These are phyloP conservation scores for Leucophora obtusa DNA, from an alignment of 2,888 invertebrate species.

Conservation along the genomic window DNA sequence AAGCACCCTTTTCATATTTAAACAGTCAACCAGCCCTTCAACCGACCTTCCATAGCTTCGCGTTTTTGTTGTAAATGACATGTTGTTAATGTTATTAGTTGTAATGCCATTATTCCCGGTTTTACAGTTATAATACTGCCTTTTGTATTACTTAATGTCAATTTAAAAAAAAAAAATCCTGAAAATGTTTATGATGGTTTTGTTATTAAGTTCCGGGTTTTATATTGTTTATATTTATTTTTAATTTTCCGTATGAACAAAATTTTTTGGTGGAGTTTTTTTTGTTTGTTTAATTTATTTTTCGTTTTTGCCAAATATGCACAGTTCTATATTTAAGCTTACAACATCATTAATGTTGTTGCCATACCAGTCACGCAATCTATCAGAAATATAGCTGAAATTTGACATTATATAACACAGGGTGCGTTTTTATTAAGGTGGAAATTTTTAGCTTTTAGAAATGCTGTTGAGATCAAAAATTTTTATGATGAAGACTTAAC, in stretches of 20 bases:
- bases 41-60: background rate
- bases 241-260: conserved; percentile 40
- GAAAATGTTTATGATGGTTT: conserved; percentile 18
- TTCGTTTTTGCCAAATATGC: conserved; percentile 23
- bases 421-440: background rate
- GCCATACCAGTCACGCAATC: conserved; percentile 55
- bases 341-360: conserved; percentile 55
- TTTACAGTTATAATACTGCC: conserved; percentile 53
- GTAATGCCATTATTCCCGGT: conserved; percentile 59
- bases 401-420: conserved; percentile 25
- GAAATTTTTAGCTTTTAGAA: conserved; percentile 18
- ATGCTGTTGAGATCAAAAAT: too few relatives aligned
- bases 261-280: conserved; percentile 32
- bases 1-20: conserved; percentile 42
- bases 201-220: conserved; percentile 32
- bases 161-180: conserved; percentile 25
- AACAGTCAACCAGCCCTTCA: background rate
- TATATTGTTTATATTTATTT: conserved; percentile 52
- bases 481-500: too few relatives aligned
- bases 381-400: conserved; percentile 40
- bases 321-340: conserved; percentile 42
- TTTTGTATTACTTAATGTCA: conserved; percentile 60
- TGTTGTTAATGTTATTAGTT: conserved; percentile 63
- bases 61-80: conserved; percentile 40
- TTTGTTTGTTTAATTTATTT: background rate